Percentiles rank a stretch among this genome's conserved stretches.
Evolutionary conservation across 2,797 vertebrate species (phyloP).

Genomic region (Triplophysa bombifrons): DNA sequence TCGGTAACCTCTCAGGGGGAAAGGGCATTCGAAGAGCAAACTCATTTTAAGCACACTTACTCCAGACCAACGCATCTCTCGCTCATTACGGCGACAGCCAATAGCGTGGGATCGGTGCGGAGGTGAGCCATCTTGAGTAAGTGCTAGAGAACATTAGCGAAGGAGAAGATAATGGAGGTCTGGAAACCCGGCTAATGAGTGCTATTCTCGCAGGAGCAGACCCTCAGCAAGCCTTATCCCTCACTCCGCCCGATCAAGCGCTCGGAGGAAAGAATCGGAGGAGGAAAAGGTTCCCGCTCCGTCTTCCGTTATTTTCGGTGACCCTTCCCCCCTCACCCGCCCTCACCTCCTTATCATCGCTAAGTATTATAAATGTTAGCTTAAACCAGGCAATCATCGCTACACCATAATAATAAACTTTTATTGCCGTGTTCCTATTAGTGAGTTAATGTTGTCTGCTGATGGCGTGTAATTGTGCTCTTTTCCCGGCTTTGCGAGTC

Average conservation of each 20-base stretch:
- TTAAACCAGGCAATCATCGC: slow-evolving; percentile 88
- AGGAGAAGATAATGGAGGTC: slow-evolving; percentile 79
- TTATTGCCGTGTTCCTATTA: slow-evolving; percentile 83
- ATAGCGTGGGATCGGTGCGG: slow-evolving; percentile 48
- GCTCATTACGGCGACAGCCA: slow-evolving; percentile 43
- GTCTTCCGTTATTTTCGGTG: slow-evolving; percentile 26
- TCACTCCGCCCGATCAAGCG: slow-evolving; percentile 69
- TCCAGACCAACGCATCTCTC: slow-evolving; percentile 26
- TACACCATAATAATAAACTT: slow-evolving; percentile 87
- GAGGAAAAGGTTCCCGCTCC: slow-evolving; percentile 42
- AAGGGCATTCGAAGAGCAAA: slow-evolving; percentile 45
- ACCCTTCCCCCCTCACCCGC: slow-evolving; percentile 73
- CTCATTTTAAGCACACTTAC: slow-evolving; percentile 42
- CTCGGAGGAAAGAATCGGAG: slow-evolving; percentile 65
- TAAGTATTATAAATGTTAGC: slow-evolving; percentile 91
- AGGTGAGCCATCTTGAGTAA: slow-evolving; percentile 69
- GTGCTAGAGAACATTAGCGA: slow-evolving; percentile 77
- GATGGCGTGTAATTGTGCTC: slow-evolving; percentile 86
- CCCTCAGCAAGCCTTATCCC: slow-evolving; percentile 80
- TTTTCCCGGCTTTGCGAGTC: slow-evolving; percentile 78
- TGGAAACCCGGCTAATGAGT: slow-evolving; percentile 81
- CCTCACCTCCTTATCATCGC: slow-evolving; percentile 71
- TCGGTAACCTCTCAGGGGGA: slow-evolving; percentile 33
- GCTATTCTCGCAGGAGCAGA: slow-evolving; percentile 81
- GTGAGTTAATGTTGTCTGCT: slow-evolving; percentile 92